Base-by-base conservation (phyloP, 2,113 vertebrate genomes). In the Leuciscus idus region DNA sequence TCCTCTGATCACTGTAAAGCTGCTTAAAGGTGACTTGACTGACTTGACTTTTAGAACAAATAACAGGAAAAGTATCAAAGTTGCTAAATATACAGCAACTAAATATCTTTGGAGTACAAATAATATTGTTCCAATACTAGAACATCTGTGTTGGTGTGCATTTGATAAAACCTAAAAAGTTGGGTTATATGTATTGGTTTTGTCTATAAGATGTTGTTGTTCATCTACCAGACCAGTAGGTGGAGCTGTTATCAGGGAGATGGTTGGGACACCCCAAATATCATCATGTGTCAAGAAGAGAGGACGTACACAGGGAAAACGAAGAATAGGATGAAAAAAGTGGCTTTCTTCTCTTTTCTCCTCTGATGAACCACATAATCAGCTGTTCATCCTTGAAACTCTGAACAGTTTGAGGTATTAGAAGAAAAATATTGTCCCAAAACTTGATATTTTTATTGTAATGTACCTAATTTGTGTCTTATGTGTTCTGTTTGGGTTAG, bases 201-300 rank as follows among this genome's bases (percentile, higher is more conserved):
- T 28, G 26, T 5, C 43, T 4, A 33, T 13, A 21, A 4, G 12
- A 36, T 76, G 64, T 8, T 61, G 86, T 90, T 80, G n/a, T 84
- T 66, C 8, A 33, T n/a, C 36, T 6, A 23, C 48, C 15, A 82
- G 36, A 55, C 86, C 94, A 93, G 89, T 88, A 94, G 93, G 88
- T 88, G 91, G 93, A 17, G 91, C 73, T 92, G 81, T 86, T 91
- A 89, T 85, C 87, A 92, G 90, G 87, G 87, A 81, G 50, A 92
- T 91, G 81, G 23, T 12, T 17, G 87, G 36, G 17, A 23, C 52
- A 79, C 80, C 80, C 48, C 55, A 86, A 5, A 88, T 28, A 86
- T 70, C 30, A 61, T 52, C 43, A 59, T 83, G 72, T 62, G 59
- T n/a, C 57, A 86, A 91, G 64, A 85, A 83, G 85, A 89, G 84